Base-by-base conservation (phyloP, 2,797 vertebrate species). In the Antrozous pallidus region DNA sequence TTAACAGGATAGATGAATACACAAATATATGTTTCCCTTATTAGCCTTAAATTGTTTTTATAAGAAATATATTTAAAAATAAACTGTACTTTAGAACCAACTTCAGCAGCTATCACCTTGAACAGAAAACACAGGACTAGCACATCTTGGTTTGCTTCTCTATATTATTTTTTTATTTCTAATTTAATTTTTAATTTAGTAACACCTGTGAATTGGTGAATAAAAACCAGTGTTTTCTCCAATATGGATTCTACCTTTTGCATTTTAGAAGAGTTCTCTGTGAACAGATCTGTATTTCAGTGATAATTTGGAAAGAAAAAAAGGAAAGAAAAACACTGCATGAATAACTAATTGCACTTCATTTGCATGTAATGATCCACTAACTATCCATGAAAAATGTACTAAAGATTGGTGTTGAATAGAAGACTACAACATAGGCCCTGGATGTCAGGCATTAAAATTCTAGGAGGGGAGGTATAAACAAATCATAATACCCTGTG, bases 1-100 rank as follows among this genome's bases (percentile, higher is more conserved):
- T 95, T 73, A 83, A 83, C 49, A 87, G 3, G 2, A 63, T 75
- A 63, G 17, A 16, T 70, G 67, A 89, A 94, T 81, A 91, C 96
- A 86, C 13, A 79, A 54, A 73, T 3, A 12, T 10, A 58, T 42
- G 28, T 87, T 92, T 95, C 6, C 12, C 9, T 79, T 56, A 80
- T 63, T 91, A 71, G 31, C 20, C 16, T 81, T 86, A 42, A 26
- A 5, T 36, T 51, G 1, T 24, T 42, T 80, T 88, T 26, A 83
- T 13, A 54, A 36, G 26, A 20, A 61, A 70, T 2, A 58, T 49
- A 90, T 80, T 95, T 80, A 77, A 84, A 85, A 28, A 45, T 51
- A 87, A 93, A 73, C 58, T 1, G 28, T 67, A 81, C 2, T 42
- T 80, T 85, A 75, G 8, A 90, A 81, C 4, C 5, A 90, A 4